Evolutionary conservation across 2,113 vertebrate species (phyloP).

Genomic region (Forbesichthys agassizii): DNA sequence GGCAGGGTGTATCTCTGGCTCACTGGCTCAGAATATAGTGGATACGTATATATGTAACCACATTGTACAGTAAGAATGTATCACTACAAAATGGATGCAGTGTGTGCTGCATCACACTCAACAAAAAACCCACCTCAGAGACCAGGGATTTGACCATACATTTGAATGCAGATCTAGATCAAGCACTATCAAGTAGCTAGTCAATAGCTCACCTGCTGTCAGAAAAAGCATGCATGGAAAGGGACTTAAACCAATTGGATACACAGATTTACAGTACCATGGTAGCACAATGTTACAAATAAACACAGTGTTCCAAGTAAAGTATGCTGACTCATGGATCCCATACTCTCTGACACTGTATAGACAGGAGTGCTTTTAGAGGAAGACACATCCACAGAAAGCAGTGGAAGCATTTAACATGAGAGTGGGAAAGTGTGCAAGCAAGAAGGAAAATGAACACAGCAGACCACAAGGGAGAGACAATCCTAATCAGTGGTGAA

Average conservation of each 20-base stretch:
- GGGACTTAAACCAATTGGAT: too few species aligned
- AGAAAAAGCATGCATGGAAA: too few species aligned
- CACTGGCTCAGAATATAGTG: too few species aligned
- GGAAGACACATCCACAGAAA: constrained; percentile 44
- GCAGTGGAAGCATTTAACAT: constrained; percentile 34
- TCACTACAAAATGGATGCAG: neutral
- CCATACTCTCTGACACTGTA: constrained; percentile 20
- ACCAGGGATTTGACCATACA: too few species aligned
- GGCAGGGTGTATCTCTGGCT: too few species aligned
- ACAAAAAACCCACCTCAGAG: neutral
- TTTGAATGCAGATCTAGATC: too few species aligned
- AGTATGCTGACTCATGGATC: constrained; percentile 38
- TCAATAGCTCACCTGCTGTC: too few species aligned
- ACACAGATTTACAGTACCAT: too few species aligned
- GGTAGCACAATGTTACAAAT: constrained; percentile 18
- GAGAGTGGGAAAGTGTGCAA: neutral
- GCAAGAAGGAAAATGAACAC: constrained; percentile 13
- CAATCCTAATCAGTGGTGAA: constrained; percentile 33
- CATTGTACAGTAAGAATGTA: neutral
- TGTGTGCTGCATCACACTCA: neutral
- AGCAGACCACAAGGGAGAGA: constrained; percentile 15
- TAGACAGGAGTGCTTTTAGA: constrained; percentile 43
- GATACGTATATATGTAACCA: neutral
- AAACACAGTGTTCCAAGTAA: constrained; percentile 37
- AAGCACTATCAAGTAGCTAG: too few species aligned